These are phyloP conservation scores for Poecile montanus DNA, from an alignment of 2,797 vertebrate genomes.

Conservation along the genomic window DNA sequence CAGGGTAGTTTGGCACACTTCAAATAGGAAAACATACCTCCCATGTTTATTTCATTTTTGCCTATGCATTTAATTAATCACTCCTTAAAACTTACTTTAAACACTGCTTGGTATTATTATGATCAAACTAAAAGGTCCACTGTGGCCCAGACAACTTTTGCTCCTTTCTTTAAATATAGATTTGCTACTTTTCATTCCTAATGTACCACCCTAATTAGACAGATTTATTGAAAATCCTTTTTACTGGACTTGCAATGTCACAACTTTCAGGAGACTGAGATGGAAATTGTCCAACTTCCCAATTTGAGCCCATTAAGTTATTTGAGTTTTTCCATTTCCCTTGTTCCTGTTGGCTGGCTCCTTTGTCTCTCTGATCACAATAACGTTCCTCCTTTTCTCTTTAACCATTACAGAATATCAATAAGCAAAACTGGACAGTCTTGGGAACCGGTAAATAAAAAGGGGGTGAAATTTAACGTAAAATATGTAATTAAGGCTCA, in stretches of 20 bases:
- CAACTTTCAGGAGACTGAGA: conserved; percentile 23
- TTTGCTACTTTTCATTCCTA: conserved; percentile 53
- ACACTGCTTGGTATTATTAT: conserved; percentile 6
- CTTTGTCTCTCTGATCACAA: background rate
- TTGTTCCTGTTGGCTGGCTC: background rate
- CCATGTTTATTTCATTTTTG: conserved; percentile 1
- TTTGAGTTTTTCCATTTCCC: conserved; percentile 37
- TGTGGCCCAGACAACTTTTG: conserved; percentile 32
- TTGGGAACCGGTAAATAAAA: background rate
- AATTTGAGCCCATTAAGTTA: conserved; percentile 48
- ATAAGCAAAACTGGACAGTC: background rate
- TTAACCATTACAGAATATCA: background rate
- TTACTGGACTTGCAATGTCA: conserved; percentile 44
- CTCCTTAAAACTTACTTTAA: conserved; percentile 30
- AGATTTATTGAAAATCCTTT: conserved; percentile 62
- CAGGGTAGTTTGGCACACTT: background rate
- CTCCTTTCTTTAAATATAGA: conserved; percentile 47
- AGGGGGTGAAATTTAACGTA: background rate
- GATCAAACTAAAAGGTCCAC: conserved; percentile 1
- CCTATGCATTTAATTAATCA: background rate
- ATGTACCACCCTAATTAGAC: conserved; percentile 33
- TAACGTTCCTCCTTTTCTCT: background rate
- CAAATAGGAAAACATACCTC: background rate
- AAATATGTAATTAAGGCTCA: background rate
- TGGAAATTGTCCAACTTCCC: conserved; percentile 58